Evolutionary conservation across 1,140 invertebrate species (phyloP), one percentile per base, ranked within the genome.

Genomic region (Drosophila carrolli): DNA sequence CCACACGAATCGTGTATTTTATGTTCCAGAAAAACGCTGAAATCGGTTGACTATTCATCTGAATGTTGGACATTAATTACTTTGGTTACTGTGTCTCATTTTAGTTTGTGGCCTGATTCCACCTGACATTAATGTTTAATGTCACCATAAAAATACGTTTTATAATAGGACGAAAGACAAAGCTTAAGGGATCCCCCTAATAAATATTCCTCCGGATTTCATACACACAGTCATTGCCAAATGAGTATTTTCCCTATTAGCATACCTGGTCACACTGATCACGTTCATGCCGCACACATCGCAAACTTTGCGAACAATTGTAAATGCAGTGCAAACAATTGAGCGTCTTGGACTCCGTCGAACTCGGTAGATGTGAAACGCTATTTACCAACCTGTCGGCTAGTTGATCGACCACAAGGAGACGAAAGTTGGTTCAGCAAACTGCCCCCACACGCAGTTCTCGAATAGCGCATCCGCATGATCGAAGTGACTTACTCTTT

Each of bases 401-500:
- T 0, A n/a, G 16, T 23, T 16, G 10, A 5, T 13, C 13, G 35
- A 0, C 14, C 2, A 5, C 11, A 37, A 19, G 32, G 14, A 37
- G 32, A n/a, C 29, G n/a, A 0, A 8, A 3, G 0, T 9, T 9
- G 2, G 7, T 8, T 27, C 1, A 35, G 11, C 0, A 14, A 9
- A 1, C 38, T 1, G 5, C 5, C 7, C 4, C 5, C 13, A 2
- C 6, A 1, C 9, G 11, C 7, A 60, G 16, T 66, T 65, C 65
- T 11, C 19, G 32, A 51, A n/a, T 29, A 16, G 46, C 19, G 4
- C 37, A 5, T 11, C 29, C 46, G 65, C 37, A 67, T 67, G 32
- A 67, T 9, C 65, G 46, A 51, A n/a, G 58, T 16, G 37, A 65
- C 46, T 67, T 16, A 41, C 61, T 65, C 46, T 51, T 67, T 67